Percentiles rank a stretch among this genome's conserved stretches.
Conservation (phyloP, 2,888 invertebrate species). For the Leucophenga montana region DNA sequence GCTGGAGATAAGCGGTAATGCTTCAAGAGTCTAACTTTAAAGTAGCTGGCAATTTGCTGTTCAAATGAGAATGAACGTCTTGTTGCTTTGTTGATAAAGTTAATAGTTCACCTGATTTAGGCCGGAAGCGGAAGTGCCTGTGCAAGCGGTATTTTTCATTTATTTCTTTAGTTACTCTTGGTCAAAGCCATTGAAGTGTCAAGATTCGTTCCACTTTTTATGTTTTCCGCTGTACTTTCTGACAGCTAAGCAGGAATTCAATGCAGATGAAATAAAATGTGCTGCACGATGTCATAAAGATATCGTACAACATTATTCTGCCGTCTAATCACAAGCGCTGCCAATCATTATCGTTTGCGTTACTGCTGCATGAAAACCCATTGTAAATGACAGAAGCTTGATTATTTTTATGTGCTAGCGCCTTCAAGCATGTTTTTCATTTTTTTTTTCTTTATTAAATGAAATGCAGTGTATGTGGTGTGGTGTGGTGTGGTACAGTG, state of each 20-base stretch:
- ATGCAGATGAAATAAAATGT: neutral
- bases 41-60: neutral
- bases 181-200: neutral
- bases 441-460: slow-evolving; percentile 36
- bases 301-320: slow-evolving; percentile 38
- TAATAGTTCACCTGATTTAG: slow-evolving; percentile 19
- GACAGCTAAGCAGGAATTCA: slow-evolving; percentile 17
- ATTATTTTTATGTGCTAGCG: slow-evolving; percentile 56
- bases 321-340: slow-evolving; percentile 52
- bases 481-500: neutral
- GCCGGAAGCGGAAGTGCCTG: slow-evolving; percentile 17
- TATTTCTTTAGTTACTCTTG: neutral
- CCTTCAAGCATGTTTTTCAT: slow-evolving; percentile 43
- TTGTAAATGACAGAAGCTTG: slow-evolving; percentile 40
- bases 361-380: slow-evolving; percentile 27
- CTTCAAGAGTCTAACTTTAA: neutral
- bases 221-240: neutral
- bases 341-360: slow-evolving; percentile 46
- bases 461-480: neutral
- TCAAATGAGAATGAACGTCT: neutral
- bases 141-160: slow-evolving; percentile 14
- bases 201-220: neutral
- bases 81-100: slow-evolving; percentile 6
- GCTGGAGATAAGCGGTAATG: neutral
- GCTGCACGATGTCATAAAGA: slow-evolving; percentile 37